Evolutionary conservation across 2,113 vertebrate genomes (phyloP).

Genomic region (Ifrita kowaldi): DNA sequence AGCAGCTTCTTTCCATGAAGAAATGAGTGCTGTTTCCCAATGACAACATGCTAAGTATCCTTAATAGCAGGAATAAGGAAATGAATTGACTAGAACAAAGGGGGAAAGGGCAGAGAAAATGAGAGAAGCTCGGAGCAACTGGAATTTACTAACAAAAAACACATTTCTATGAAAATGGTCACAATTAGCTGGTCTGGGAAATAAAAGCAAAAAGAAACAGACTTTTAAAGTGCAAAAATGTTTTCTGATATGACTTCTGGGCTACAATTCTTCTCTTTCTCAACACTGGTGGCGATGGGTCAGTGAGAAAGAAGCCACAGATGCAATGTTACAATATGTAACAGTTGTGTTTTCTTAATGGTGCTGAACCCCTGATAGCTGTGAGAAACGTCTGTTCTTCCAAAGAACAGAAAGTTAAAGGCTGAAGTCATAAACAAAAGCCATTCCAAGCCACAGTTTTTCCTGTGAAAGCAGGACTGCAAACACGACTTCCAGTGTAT

Average conservation of each 20-base stretch:
- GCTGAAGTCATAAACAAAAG: not conserved
- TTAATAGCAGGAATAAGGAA: constrained; percentile 21
- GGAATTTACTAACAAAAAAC: not conserved
- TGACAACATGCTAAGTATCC: constrained; percentile 39
- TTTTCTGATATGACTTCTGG: not conserved
- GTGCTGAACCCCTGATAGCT: not conserved
- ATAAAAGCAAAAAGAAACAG: not conserved
- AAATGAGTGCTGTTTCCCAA: constrained; percentile 16
- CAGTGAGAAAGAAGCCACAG: not conserved
- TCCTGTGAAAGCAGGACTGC: not conserved
- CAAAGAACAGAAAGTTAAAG: not conserved
- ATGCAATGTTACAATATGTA: not conserved
- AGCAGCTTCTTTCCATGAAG: constrained; percentile 38
- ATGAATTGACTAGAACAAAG: constrained; percentile 24
- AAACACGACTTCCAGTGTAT: not conserved
- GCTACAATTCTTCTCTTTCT: not conserved
- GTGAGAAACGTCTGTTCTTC: not conserved
- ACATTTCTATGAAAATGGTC: not conserved
- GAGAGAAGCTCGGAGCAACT: not conserved
- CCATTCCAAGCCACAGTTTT: constrained; percentile 8
- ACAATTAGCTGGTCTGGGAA: not conserved
- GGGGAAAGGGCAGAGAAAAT: not conserved
- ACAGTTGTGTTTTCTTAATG: not conserved
- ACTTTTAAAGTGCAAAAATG: not conserved
- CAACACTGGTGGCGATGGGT: accelerated